phyloP scores from a whole-genome alignment of 2,797 vertebrate species.

The Naso thynnoides region DNA sequence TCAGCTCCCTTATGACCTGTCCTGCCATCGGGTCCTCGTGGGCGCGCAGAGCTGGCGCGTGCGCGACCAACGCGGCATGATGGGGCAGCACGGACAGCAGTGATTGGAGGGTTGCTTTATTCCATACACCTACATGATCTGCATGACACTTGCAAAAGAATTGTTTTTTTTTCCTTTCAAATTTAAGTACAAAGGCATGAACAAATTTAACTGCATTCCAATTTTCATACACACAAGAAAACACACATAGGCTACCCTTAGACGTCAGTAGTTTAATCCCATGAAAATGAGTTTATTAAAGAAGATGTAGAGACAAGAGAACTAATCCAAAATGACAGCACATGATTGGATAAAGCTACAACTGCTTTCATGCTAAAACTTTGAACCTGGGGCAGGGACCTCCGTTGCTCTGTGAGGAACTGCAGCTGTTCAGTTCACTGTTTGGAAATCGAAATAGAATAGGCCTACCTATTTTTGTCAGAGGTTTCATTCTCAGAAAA shows the following conservation, averaged over 20 bases:
- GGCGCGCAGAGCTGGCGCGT: slow-evolving; percentile 72
- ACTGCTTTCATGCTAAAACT: not conserved
- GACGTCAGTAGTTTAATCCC: slow-evolving; percentile 3
- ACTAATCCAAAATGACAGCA: not conserved
- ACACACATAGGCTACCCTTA: not conserved
- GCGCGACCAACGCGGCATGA: slow-evolving; percentile 45
- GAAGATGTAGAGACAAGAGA: not conserved
- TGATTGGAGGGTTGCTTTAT: slow-evolving; percentile 20
- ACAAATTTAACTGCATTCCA: too few relatives aligned
- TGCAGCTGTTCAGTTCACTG: slow-evolving; percentile 22
- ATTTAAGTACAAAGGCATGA: too few relatives aligned
- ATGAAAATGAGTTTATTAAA: not conserved
- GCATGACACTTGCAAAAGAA: not conserved
- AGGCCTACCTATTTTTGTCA: not conserved
- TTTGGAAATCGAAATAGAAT: not conserved
- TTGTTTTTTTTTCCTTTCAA: too few relatives aligned
- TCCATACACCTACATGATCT: slow-evolving; percentile 6
- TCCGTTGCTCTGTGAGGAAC: not conserved
- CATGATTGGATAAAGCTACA: slow-evolving; percentile 6
- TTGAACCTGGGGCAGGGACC: not conserved
- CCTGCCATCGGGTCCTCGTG: slow-evolving; percentile 72
- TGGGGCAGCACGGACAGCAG: slow-evolving; percentile 25
- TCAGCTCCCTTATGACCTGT: slow-evolving; percentile 71
- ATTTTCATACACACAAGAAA: not conserved
- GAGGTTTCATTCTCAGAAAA: slow-evolving; percentile 37